These are phyloP conservation scores for Tricholaema leucomelas DNA, from an alignment of 2,113 vertebrate genomes.

Conservation along the genomic window DNA sequence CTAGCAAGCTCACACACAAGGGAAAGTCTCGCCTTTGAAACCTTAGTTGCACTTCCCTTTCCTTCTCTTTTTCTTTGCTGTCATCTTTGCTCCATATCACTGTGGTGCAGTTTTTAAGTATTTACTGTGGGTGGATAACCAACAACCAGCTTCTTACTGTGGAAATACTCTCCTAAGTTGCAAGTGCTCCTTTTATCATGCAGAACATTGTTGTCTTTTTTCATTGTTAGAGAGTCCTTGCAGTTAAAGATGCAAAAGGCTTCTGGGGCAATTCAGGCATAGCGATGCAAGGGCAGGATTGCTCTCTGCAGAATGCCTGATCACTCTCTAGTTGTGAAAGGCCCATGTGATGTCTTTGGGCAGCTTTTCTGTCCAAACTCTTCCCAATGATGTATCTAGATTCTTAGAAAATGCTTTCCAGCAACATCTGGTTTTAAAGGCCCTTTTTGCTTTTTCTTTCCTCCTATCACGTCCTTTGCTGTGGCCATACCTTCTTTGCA, in stretches of 20 bases:
- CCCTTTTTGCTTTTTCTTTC: background rate
- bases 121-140: conserved; percentile 2
- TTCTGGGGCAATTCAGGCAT: conserved; percentile 2
- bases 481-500: background rate
- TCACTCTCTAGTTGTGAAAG: background rate
- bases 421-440: background rate
- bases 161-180: conserved; percentile 44
- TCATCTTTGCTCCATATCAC: background rate
- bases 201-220: conserved; percentile 32
- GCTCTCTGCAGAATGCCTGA: conserved; percentile 12
- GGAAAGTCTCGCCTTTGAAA: background rate
- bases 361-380: background rate
- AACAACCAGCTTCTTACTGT: conserved; percentile 17
- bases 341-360: background rate
- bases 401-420: background rate
- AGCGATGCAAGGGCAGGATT: conserved; percentile 7
- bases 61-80: background rate
- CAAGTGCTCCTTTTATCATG: conserved; percentile 48
- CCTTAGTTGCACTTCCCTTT: background rate
- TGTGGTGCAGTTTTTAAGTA: background rate
- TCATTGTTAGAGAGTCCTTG: background rate
- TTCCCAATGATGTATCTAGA: background rate
- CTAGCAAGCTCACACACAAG: background rate
- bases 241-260: conserved; percentile 36
- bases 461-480: background rate